These are phyloP conservation scores for Arenicola marina DNA, from an alignment of 2,888 invertebrate genomes.

Conservation along the genomic window DNA sequence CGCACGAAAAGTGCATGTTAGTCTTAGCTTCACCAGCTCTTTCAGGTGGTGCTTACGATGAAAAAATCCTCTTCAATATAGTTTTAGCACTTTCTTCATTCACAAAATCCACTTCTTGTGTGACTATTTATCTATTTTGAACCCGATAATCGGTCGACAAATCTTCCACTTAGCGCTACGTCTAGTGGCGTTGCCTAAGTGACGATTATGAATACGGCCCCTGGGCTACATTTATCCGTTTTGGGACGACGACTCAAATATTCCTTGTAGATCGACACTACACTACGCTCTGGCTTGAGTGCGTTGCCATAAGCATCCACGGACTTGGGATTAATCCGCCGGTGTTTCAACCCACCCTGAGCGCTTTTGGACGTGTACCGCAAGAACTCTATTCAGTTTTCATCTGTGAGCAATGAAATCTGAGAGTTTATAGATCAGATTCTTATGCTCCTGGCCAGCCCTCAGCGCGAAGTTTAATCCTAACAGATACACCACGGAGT, in stretches of 20 bases:
- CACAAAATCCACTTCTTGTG: no score
- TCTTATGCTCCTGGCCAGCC: constrained; percentile 1
- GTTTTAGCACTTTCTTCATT: no score
- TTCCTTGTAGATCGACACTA: neutral
- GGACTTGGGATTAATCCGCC: neutral
- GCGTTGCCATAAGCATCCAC: neutral
- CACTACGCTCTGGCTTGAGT: neutral
- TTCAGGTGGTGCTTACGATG: no score
- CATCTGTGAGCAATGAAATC: neutral
- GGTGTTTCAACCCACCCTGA: neutral
- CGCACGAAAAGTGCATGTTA: no score
- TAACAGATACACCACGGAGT: neutral
- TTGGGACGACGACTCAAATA: neutral
- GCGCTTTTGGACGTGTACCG: neutral
- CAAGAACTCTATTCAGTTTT: neutral
- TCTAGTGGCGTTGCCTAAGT: no score
- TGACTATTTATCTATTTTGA: no score
- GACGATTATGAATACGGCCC: no score
- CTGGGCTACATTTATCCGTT: neutral
- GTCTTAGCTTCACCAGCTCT: no score
- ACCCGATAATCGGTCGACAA: no score
- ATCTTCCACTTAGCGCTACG: no score
- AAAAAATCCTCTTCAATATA: no score
- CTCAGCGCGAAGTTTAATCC: constrained; percentile 2
- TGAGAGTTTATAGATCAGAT: neutral